Evolutionary conservation across 2,888 invertebrate genomes (phyloP), one percentile per base, ranked within the genome.

Genomic region (Pantelozetes paolii): DNA sequence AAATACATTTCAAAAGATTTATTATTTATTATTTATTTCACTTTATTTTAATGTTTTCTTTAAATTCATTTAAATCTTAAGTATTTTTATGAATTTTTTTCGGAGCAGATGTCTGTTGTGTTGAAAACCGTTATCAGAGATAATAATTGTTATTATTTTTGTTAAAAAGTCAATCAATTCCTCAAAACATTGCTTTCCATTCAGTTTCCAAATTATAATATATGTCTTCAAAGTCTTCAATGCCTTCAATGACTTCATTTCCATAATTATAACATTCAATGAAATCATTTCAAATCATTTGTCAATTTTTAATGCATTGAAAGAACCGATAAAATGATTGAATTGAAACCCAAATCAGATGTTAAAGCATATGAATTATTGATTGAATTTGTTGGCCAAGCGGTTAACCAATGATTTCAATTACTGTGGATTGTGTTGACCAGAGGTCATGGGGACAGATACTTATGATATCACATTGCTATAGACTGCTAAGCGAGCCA

Each of bases 401-500:
- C 15, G 45, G 6, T 45, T 13, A 45, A 18, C 45, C 18, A 45
- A 45, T 36, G 15, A 15, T 45, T 15, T 13, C 9, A 18, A 45
- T 15, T 11, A 45, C 6, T 45, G 11, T 2, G 2, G 23, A 2
- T 23, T 20, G 36, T 36, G 26, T 42, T 40, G 67, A 67, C 67
- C 40, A 67, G 67, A 67, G 67, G 67, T 67, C 42, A 67, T 67
- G 26, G 8, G 67, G 42, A 42, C 67, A 67, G 40, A 67, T 67
- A 67, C 9, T 67, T 67, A 18, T 23, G 18, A 69, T 45, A 69
- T 69, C 40, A 42, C 36, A 69, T 45, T 28, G 69, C 23, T 42
- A 69, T 69, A 69, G 69, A 69, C 69, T 69, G 69, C 69, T 45
- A 69, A 69, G 45, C 69, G 69, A 69, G 69, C 69, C 69, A 69